These are phyloP conservation scores for Pedionomus torquatus DNA, from an alignment of 2,113 vertebrate species.

Conservation along the genomic window DNA sequence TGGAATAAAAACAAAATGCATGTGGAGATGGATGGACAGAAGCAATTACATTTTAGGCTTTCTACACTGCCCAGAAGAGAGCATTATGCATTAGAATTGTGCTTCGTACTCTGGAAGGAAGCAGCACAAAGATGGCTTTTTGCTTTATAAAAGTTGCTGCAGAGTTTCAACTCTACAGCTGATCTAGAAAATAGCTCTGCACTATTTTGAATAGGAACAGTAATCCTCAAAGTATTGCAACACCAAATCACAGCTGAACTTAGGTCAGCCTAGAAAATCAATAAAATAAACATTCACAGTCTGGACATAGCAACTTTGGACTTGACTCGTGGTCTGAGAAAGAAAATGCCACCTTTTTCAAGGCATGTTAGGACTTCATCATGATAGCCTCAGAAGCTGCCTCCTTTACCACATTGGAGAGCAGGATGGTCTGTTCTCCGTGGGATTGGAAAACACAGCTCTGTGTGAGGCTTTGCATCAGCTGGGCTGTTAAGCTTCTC, in stretches of 20 bases:
- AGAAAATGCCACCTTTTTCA: not conserved
- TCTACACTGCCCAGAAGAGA: not conserved
- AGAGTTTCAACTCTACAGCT: not conserved
- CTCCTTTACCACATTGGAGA: not conserved
- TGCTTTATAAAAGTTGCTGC: not conserved
- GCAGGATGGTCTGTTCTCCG: not conserved
- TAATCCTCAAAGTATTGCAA: not conserved
- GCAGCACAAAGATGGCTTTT: not conserved
- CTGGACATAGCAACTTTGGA: not conserved
- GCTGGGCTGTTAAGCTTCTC: not conserved
- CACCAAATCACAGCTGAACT: not conserved
- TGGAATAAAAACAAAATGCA: slow-evolving; percentile 17
- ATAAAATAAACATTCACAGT: not conserved
- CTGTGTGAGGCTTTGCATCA: not conserved
- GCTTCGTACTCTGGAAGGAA: not conserved
- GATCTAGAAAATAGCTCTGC: not conserved
- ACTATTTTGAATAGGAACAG: not conserved
- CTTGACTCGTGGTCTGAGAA: not conserved
- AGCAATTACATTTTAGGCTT: not conserved
- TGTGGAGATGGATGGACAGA: not conserved
- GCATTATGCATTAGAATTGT: not conserved
- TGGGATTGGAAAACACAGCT: not conserved
- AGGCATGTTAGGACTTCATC: not conserved
- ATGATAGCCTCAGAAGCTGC: not conserved
- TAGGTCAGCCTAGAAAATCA: not conserved